Conservation (phyloP, 2,113 vertebrate genomes). For the Saccopteryx leptura region DNA sequence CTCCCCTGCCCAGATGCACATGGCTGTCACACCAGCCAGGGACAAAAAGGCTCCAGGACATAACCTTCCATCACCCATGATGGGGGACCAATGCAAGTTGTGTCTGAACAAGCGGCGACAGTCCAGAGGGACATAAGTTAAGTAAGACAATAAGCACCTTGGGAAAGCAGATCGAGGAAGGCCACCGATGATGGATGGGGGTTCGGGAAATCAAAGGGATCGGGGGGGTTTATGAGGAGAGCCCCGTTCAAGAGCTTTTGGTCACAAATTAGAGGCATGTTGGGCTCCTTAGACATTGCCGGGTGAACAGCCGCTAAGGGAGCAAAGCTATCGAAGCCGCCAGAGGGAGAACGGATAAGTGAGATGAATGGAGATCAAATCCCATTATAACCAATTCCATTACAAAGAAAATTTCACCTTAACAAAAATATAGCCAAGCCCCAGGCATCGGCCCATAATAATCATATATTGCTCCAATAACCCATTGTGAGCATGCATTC, state of each 20-base stretch:
- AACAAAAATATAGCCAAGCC: slow-evolving; percentile 79
- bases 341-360: slow-evolving; percentile 72
- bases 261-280: slow-evolving; percentile 55
- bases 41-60: background rate
- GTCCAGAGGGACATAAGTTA: background rate
- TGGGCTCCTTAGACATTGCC: slow-evolving; percentile 56
- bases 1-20: background rate
- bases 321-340: slow-evolving; percentile 39
- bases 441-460: slow-evolving; percentile 70
- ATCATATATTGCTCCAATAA: slow-evolving; percentile 71
- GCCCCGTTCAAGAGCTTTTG: slow-evolving; percentile 3
- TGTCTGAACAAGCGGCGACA: background rate
- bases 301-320: background rate
- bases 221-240: background rate
- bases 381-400: slow-evolving; percentile 76
- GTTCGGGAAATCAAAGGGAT: slow-evolving; percentile 51
- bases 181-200: background rate
- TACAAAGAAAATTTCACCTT: slow-evolving; percentile 79
- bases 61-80: background rate
- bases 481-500: slow-evolving; percentile 33
- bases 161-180: slow-evolving; percentile 30
- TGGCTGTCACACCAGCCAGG: background rate
- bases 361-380: slow-evolving; percentile 78
- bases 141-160: background rate
- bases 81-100: background rate